Conservation (phyloP, 2,113 vertebrate genomes). For the Ameiurus melas region DNA sequence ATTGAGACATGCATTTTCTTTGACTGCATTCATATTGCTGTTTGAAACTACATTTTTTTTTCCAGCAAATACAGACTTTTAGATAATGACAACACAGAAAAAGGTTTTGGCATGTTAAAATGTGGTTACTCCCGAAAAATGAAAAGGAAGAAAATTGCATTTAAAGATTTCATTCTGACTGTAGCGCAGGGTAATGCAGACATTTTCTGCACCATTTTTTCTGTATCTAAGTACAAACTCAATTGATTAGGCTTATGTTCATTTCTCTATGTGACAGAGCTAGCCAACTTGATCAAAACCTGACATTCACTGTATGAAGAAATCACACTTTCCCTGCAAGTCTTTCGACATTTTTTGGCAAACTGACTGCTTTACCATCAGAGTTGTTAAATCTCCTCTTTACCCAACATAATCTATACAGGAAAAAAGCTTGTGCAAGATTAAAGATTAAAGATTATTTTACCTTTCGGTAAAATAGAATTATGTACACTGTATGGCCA, state of each 20-base stretch:
- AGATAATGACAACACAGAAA: not conserved
- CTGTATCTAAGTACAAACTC: not conserved
- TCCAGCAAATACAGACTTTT: not conserved
- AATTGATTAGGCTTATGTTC: not conserved
- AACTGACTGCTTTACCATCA: too few relatives aligned
- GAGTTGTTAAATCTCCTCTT: not conserved
- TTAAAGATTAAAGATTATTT: too few relatives aligned
- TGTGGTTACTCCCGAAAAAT: not conserved
- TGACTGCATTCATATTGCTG: constrained; percentile 11
- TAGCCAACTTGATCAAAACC: not conserved
- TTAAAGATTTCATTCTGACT: not conserved
- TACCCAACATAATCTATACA: not conserved
- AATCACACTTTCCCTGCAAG: not conserved
- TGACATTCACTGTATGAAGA: not conserved
- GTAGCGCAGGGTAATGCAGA: not conserved
- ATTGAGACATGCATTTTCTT: not conserved
- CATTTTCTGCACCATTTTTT: not conserved
- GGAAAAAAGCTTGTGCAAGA: not conserved
- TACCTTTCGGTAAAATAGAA: not conserved
- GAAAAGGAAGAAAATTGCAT: not conserved
- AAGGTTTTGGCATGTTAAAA: not conserved
- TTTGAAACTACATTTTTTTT: not conserved
- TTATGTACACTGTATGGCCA: not conserved
- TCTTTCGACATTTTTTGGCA: too few relatives aligned
- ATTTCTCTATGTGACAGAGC: not conserved